Evolutionary conservation across 2,797 vertebrate species (phyloP), one percentile per base, ranked within the genome.

Genomic region (Hypotaenidia okinawae): DNA sequence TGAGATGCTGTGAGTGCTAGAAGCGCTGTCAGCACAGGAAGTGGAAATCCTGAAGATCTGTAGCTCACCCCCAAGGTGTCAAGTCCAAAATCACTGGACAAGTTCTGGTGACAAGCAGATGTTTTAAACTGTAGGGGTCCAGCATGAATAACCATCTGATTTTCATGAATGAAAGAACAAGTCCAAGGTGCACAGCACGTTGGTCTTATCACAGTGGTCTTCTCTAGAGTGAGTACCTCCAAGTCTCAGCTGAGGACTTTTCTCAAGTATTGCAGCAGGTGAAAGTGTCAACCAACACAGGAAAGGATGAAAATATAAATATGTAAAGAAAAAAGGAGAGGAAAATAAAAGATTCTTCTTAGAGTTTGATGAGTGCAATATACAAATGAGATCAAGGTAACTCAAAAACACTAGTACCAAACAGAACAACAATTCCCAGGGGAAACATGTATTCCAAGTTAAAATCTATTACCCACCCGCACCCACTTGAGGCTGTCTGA

Each of bases 51-150:
- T 87, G 87, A 11, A 91, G 41, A 45, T 80, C 77, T 63, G 79
- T 67, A 82, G 81, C 52, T 94, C 90, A 89, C 74, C 16, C 43
- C 35, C 35, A 43, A 61, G 89, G 91, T 82, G 61, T 39, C 58
- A 57, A 77, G 37, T 22, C 37, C 21, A 51, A 91, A 93, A 39
- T 61, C 61, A 94, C 52, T 27, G 37, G 70, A 68, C 13, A 76
- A 77, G 75, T 66, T 92, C 61, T 78, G 30, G 47, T 81, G 69
- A 82, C 76, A 91, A 90, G 84, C 84, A 93, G 84, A 88, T 92
- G 54, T 72, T 92, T 87, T 58, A 72, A 90, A 79, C 75, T 22
- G 7, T 30, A 74, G 77, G 86, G n/a, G 72, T 90, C 49, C 75
- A 75, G 64, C 43, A 43, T 27, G 45, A 90, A 87, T 83, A 94